These are phyloP conservation scores for Hymenochirus boettgeri DNA, from an alignment of 2,113 vertebrate genomes.

Conservation along the genomic window DNA sequence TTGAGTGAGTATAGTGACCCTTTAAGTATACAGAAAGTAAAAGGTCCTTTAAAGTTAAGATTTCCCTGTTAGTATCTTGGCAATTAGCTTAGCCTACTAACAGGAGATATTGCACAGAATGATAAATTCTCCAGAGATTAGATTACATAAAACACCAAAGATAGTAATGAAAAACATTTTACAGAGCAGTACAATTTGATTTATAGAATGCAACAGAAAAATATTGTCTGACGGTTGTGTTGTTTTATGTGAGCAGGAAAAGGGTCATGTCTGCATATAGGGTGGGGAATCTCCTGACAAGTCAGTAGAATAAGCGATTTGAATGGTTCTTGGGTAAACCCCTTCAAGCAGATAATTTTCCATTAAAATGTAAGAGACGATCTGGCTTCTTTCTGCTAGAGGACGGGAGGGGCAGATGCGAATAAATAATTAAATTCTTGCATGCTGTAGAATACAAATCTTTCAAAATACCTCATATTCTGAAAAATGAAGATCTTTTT, in stretches of 20 bases:
- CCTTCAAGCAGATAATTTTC: constrained; percentile 43
- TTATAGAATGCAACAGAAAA: constrained; percentile 11
- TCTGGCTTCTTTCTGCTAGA: constrained; percentile 34
- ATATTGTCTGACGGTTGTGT: neutral
- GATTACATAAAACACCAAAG: too few species aligned
- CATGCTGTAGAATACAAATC: constrained; percentile 16
- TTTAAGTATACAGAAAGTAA: too few species aligned
- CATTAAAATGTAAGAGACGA: constrained; percentile 43
- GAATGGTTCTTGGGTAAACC: constrained; percentile 41
- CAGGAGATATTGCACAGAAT: too few species aligned
- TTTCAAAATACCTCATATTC: constrained; percentile 24
- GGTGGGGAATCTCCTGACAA: constrained; percentile 20
- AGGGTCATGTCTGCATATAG: constrained; percentile 12
- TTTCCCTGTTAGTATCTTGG: too few species aligned
- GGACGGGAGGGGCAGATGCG: constrained; percentile 19
- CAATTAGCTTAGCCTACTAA: too few species aligned
- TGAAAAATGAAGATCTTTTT: constrained; percentile 4
- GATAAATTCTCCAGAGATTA: too few species aligned
- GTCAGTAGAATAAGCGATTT: constrained; percentile 38
- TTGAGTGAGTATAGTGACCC: too few species aligned
- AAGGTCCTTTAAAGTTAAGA: too few species aligned
- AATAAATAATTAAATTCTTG: constrained; percentile 41
- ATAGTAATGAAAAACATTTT: neutral
- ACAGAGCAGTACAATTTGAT: neutral
- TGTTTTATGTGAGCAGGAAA: neutral